These are phyloP conservation scores for Pogonognathellus flavescens DNA, from an alignment of 1,140 invertebrate species.

Conservation along the genomic window DNA sequence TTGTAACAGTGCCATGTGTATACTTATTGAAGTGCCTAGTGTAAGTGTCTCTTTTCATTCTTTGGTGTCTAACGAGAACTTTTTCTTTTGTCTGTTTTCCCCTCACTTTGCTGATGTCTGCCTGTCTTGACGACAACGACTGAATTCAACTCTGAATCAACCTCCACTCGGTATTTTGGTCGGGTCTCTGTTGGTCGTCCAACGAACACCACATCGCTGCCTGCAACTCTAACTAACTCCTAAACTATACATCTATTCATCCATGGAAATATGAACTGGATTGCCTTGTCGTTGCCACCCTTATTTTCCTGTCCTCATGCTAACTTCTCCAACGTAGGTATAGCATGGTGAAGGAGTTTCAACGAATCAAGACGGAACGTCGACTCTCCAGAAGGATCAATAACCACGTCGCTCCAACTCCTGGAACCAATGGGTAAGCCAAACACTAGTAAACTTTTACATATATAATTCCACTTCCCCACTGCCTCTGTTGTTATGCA, in stretches of 20 bases:
- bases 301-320: conserved; percentile 28
- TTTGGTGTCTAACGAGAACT: conserved; percentile 52
- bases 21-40: neutral
- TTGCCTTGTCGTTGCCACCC: conserved; percentile 14
- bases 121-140: conserved; percentile 44
- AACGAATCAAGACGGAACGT: conserved; percentile 66
- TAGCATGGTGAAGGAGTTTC: conserved; percentile 67
- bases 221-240: too few species aligned
- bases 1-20: too few species aligned
- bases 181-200: conserved; percentile 4
- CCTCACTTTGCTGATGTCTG: conserved; percentile 29
- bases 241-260: conserved; percentile 5
- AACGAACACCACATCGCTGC: conserved; percentile 13
- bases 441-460: conserved; percentile 11
- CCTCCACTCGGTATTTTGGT: conserved; percentile 3
- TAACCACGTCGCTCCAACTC: conserved; percentile 59
- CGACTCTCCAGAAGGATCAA: conserved; percentile 66
- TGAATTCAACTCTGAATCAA: conserved; percentile 36
- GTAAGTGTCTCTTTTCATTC: conserved; percentile 9
- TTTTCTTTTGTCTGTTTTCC: conserved; percentile 53
- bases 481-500: too few species aligned
- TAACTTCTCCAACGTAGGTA: conserved; percentile 59
- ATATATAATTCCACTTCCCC: conserved; percentile 2
- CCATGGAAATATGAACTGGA: conserved; percentile 47
- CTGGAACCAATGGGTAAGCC: conserved; percentile 65